Conservation (phyloP, 1,140 invertebrate species). For the Uloborus diversus region DNA sequence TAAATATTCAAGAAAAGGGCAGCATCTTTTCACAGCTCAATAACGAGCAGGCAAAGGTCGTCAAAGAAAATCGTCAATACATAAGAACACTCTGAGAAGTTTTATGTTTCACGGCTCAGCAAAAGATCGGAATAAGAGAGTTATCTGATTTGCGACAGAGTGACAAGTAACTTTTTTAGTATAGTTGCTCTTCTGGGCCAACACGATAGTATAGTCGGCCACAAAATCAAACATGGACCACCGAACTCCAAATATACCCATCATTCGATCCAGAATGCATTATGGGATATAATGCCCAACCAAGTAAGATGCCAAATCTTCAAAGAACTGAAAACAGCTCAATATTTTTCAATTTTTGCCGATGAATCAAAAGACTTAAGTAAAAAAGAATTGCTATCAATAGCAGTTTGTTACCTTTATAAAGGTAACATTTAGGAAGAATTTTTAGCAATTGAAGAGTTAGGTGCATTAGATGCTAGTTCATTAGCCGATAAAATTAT, state of each 20-base stretch:
- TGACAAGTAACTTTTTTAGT: slow-evolving; percentile 3
- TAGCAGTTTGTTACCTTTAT: too few relatives aligned
- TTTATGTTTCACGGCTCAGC: background rate
- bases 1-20: background rate
- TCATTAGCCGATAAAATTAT: background rate
- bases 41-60: background rate
- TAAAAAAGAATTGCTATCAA: background rate
- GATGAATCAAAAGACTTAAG: background rate
- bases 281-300: background rate
- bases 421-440: too few relatives aligned
- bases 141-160: background rate
- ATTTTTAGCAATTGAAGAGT: too few relatives aligned
- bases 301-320: background rate
- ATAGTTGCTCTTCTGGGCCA: background rate
- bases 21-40: background rate
- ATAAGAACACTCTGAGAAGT: background rate
- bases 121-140: slow-evolving; percentile 11
- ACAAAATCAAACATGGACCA: background rate
- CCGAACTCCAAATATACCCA: too few relatives aligned
- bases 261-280: background rate
- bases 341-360: slow-evolving; percentile 7
- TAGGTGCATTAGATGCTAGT: background rate
- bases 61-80: background rate
- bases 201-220: background rate
- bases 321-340: background rate